Evolutionary conservation across 2,797 vertebrate species (phyloP).

Genomic region (Pseudochaenichthys georgianus): DNA sequence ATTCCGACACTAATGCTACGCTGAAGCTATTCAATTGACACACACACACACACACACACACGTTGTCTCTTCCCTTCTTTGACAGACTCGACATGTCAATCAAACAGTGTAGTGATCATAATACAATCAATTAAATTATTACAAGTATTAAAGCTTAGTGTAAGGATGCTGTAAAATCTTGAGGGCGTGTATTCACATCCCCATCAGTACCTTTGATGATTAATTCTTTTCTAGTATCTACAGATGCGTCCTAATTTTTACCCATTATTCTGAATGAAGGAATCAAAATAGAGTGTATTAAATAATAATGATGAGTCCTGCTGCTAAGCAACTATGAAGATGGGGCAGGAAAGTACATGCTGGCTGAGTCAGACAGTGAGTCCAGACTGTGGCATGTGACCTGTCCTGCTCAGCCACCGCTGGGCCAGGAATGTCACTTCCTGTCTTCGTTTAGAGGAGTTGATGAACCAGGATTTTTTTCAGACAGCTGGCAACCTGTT

Average conservation of each 20-base stretch:
- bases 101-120: neutral
- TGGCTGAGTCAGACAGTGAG: constrained; percentile 30
- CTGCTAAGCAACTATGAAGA: neutral
- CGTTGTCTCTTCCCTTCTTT: neutral
- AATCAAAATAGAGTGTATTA: too few relatives aligned
- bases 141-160: neutral
- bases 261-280: too few relatives aligned
- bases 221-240: neutral
- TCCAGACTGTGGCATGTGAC: constrained; percentile 47
- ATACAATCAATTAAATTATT: neutral
- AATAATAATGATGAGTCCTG: too few relatives aligned
- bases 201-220: neutral
- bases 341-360: neutral
- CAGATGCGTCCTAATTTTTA: too few relatives aligned
- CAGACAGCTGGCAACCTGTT: neutral
- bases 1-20: neutral
- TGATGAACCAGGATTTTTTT: constrained; percentile 7
- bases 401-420: constrained; percentile 33
- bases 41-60: neutral
- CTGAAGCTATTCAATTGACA: neutral
- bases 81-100: neutral
- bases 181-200: neutral
- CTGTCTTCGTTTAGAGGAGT: neutral
- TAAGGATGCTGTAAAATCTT: neutral
- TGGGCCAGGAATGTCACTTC: neutral